These are phyloP conservation scores for Apocheima hispidaria DNA, from an alignment of 2,888 invertebrate genomes.

Conservation along the genomic window DNA sequence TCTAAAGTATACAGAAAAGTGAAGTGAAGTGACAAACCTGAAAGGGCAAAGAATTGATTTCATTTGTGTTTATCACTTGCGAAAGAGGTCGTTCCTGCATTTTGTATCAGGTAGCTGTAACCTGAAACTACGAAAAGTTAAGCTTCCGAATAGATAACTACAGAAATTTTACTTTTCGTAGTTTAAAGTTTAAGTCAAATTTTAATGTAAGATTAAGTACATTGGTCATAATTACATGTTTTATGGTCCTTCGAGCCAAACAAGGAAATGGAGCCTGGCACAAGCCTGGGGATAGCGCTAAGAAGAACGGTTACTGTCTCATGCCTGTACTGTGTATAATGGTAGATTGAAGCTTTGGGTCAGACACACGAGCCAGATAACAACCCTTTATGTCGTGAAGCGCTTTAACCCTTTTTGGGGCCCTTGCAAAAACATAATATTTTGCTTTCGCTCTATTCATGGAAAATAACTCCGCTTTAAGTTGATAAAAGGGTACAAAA, in stretches of 20 bases:
- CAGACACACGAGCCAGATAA: constrained; percentile 45
- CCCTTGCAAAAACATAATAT: constrained; percentile 22
- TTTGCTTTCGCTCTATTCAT: constrained; percentile 18
- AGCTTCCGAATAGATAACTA: too few relatives aligned
- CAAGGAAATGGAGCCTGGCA: background rate
- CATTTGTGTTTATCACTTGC: too few relatives aligned
- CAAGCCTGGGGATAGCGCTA: background rate
- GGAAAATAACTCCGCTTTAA: background rate
- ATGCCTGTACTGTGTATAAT: constrained; percentile 7
- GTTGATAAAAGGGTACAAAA: constrained; percentile 14
- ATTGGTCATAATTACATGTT: background rate
- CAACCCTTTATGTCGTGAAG: constrained; percentile 38
- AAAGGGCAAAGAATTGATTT: too few relatives aligned
- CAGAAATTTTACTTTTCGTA: too few relatives aligned
- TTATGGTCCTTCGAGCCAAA: background rate
- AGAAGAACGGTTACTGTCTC: constrained; percentile 9
- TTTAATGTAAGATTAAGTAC: background rate
- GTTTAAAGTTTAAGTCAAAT: too few relatives aligned
- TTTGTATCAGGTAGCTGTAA: background rate
- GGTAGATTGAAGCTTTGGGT: constrained; percentile 28
- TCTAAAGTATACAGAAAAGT: too few relatives aligned
- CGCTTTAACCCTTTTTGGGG: constrained; percentile 23
- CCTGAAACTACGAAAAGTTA: too few relatives aligned
- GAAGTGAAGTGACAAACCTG: too few relatives aligned
- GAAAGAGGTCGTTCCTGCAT: too few relatives aligned